A percentile compares a stretch with the other conserved stretches of the same genome.
These are phyloP conservation scores for Phalloptychus januarius DNA, from an alignment of 2,797 vertebrate genomes.

Conservation along the genomic window DNA sequence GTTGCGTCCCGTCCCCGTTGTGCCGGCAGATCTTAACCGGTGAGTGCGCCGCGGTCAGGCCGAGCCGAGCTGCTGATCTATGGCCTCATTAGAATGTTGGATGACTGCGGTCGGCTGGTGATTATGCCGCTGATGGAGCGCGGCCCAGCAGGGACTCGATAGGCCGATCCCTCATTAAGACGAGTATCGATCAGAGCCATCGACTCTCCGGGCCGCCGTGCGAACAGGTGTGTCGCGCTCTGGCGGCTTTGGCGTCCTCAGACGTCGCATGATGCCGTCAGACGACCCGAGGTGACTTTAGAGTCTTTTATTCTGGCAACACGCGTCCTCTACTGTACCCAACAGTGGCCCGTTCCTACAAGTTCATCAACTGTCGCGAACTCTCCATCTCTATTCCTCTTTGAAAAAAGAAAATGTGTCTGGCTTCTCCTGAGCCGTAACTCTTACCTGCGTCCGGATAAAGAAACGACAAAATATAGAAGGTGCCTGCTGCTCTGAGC, in stretches of 20 bases:
- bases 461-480: neutral
- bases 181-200: conserved; percentile 68
- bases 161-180: conserved; percentile 74
- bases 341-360: neutral
- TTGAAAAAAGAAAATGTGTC: neutral
- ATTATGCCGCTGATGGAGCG: conserved; percentile 75
- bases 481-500: neutral
- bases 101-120: conserved; percentile 69
- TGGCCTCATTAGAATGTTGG: conserved; percentile 78
- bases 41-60: too few species aligned
- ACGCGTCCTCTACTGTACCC: neutral
- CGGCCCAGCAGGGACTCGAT: conserved; percentile 42
- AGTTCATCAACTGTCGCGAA: neutral
- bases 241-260: conserved; percentile 16
- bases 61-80: conserved; percentile 62
- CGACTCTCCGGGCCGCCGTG: conserved; percentile 43
- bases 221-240: conserved; percentile 23
- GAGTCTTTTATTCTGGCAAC: neutral
- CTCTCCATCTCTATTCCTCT: neutral
- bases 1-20: conserved; percentile 43
- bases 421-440: neutral
- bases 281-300: neutral
- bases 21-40: conserved; percentile 67
- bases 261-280: neutral
- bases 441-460: neutral